phyloP scores from a whole-genome alignment of 1,140 invertebrate species.

The Pissodes strobi region DNA sequence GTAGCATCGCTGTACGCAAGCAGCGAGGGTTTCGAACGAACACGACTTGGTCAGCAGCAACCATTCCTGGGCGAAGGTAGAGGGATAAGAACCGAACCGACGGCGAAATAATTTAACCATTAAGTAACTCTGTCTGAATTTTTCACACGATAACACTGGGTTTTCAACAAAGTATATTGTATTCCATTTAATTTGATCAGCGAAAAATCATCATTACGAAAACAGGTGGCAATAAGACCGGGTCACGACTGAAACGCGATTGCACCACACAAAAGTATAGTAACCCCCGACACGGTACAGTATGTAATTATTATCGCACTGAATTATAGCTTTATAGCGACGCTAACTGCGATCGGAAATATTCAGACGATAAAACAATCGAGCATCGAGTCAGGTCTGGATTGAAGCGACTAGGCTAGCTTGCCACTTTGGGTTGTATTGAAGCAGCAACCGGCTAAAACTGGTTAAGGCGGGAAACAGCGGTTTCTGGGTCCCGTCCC shows the following conservation, averaged over 20 bases:
- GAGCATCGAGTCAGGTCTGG: constrained; percentile 40
- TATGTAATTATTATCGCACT: no score
- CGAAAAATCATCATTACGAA: constrained; percentile 44
- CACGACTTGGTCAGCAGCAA: constrained; percentile 17
- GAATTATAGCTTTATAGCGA: no score
- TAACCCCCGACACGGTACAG: no score
- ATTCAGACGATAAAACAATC: constrained; percentile 1
- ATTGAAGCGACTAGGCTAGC: constrained; percentile 39
- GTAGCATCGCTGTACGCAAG: constrained; percentile 19
- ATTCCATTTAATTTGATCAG: constrained; percentile 36
- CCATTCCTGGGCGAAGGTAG: constrained; percentile 43
- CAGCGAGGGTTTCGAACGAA: neutral
- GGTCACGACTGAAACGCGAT: neutral
- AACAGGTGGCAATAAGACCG: neutral
- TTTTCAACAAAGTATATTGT: constrained; percentile 28
- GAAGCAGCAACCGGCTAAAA: constrained; percentile 48
- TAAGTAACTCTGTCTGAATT: neutral
- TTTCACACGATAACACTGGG: constrained; percentile 2
- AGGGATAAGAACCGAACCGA: neutral
- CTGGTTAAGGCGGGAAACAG: constrained; percentile 53
- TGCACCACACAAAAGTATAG: no score
- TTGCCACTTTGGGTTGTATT: constrained; percentile 33
- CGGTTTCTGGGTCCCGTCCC: no score
- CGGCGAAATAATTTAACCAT: constrained; percentile 30
- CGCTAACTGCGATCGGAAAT: neutral